phyloP scores from a whole-genome alignment of 2,113 vertebrate species.

The Castor canadensis region DNA sequence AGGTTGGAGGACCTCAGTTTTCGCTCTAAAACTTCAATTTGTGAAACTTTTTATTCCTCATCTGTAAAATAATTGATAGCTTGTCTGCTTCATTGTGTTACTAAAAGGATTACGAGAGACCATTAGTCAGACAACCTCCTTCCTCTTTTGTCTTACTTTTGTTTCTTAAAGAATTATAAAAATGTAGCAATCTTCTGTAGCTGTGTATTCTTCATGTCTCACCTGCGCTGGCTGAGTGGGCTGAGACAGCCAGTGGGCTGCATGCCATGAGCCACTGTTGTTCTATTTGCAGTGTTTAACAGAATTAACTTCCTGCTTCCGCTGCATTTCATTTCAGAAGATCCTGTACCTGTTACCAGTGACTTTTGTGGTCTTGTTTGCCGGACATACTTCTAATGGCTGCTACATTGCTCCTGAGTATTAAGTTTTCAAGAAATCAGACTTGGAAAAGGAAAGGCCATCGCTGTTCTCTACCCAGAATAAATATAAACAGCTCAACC shows the following conservation, averaged over 20 bases:
- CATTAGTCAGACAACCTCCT: neutral
- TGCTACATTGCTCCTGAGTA: neutral
- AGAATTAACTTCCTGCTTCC: neutral
- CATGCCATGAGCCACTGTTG: neutral
- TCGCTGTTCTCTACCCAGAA: neutral
- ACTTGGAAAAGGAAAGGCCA: neutral
- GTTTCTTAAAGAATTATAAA: neutral
- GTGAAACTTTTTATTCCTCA: neutral
- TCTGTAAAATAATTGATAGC: neutral
- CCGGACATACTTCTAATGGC: neutral
- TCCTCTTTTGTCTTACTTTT: neutral
- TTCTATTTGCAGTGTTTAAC: neutral
- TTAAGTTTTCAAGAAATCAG: neutral
- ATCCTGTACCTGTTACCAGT: too few species aligned
- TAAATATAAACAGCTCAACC: neutral
- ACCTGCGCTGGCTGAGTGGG: neutral
- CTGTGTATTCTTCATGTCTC: neutral
- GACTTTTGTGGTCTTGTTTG: neutral
- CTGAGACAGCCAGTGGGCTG: too few species aligned
- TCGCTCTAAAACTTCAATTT: neutral
- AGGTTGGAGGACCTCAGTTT: neutral
- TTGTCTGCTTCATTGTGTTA: neutral
- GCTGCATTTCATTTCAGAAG: neutral
- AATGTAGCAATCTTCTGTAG: neutral
- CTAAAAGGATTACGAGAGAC: neutral